Evolutionary conservation across 2,797 vertebrate species (phyloP).

Genomic region (Sebastiscus albofasciatus): DNA sequence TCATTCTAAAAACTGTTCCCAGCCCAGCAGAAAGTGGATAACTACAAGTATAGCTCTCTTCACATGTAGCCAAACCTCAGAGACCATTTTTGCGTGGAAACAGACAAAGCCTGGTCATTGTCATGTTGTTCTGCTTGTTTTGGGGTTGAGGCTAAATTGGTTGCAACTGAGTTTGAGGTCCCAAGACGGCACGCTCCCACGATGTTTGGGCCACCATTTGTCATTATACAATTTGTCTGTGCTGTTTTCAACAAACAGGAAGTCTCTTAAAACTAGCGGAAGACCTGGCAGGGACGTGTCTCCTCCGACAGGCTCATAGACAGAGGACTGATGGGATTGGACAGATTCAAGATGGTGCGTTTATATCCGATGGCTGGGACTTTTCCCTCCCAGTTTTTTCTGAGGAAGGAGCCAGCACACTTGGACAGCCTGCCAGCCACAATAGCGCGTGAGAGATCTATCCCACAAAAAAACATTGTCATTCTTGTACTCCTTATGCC

Average conservation of each 20-base stretch:
- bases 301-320: conserved; percentile 56
- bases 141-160: conserved; percentile 78
- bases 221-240: conserved; percentile 85
- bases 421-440: conserved; percentile 66
- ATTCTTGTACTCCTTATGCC: conserved; percentile 71
- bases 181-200: conserved; percentile 67
- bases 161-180: conserved; percentile 79
- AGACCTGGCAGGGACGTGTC: conserved; percentile 61
- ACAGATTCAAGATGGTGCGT: conserved; percentile 81
- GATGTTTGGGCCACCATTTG: conserved; percentile 73
- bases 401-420: conserved; percentile 59
- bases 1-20: conserved; percentile 51
- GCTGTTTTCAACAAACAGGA: conserved; percentile 80
- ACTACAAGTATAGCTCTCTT: conserved; percentile 54
- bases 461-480: conserved; percentile 74
- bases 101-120: conserved; percentile 77
- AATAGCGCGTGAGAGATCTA: conserved; percentile 62
- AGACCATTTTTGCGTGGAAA: conserved; percentile 62
- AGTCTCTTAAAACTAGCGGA: conserved; percentile 71
- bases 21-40: conserved; percentile 57
- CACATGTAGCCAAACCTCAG: conserved; percentile 72
- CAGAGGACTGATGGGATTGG: conserved; percentile 74
- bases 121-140: conserved; percentile 79
- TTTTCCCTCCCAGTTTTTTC: conserved; percentile 56
- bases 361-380: conserved; percentile 76